A percentile compares a stretch with the other conserved stretches of the same genome.
Conservation (phyloP, 2,113 vertebrate species). For the Pseudolaguvia tuberculata region DNA sequence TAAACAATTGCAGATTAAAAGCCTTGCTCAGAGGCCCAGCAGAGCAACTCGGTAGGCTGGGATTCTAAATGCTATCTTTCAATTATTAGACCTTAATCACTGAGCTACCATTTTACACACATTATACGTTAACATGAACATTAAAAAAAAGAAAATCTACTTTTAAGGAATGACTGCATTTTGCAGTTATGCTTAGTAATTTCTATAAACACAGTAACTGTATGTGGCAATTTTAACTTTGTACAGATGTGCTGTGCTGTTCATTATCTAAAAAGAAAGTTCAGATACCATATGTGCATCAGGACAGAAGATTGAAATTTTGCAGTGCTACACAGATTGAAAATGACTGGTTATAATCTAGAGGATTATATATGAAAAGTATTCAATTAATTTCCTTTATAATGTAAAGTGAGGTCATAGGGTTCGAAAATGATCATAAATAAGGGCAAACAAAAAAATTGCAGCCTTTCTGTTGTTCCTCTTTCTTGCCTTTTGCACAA, state of each 20-base stretch:
- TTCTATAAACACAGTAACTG: not conserved
- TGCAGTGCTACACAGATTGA: not conserved
- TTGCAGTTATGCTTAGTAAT: not conserved
- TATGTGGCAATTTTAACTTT: not conserved
- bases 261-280: not conserved
- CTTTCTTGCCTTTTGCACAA: slow-evolving; percentile 10
- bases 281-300: slow-evolving; percentile 10
- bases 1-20: too few relatives aligned
- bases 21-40: too few relatives aligned
- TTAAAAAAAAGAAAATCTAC: slow-evolving; percentile 13
- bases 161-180: not conserved
- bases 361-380: not conserved
- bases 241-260: not conserved
- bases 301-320: not conserved
- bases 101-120: not conserved
- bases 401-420: slow-evolving; percentile 51
- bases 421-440: slow-evolving; percentile 47
- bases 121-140: slow-evolving; percentile 7
- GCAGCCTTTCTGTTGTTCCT: not conserved
- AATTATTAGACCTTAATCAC: too few relatives aligned
- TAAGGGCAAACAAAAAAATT: slow-evolving; percentile 31
- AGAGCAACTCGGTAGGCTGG: too few relatives aligned
- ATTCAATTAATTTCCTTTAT: slow-evolving; percentile 20
- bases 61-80: too few relatives aligned
- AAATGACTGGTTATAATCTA: slow-evolving; percentile 36